Conservation (phyloP, 2,797 vertebrate species). For the Mormyrus hasselquistii region DNA sequence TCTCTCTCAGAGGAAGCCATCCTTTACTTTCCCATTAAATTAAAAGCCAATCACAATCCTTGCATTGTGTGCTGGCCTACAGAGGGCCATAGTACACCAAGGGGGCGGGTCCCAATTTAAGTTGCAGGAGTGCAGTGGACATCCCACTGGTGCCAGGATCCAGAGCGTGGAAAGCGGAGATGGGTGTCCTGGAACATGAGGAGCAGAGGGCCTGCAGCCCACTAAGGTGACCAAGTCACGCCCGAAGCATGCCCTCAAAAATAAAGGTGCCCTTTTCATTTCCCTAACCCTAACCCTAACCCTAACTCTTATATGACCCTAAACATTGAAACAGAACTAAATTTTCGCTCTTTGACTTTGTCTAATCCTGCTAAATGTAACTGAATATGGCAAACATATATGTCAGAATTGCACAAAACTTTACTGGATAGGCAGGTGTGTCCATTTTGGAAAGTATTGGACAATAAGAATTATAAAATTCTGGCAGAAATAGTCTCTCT, state of each 20-base stretch:
- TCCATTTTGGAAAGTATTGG: background rate
- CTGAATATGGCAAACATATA: background rate
- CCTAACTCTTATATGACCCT: background rate
- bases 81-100: slow-evolving; percentile 16
- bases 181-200: slow-evolving; percentile 10
- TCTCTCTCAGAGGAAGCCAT: slow-evolving; percentile 54
- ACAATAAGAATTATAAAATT: background rate
- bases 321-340: background rate
- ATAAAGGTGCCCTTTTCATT: slow-evolving; percentile 36
- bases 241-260: slow-evolving; percentile 36
- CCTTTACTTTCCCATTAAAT: slow-evolving; percentile 50
- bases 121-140: background rate
- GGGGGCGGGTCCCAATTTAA: background rate
- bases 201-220: slow-evolving; percentile 51
- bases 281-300: background rate
- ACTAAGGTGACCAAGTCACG: slow-evolving; percentile 42
- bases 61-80: slow-evolving; percentile 50
- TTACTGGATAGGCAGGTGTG: background rate
- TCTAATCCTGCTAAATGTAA: background rate
- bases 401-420: background rate
- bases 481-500: background rate
- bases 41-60: slow-evolving; percentile 61
- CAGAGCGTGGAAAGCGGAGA: background rate
- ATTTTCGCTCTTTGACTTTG: background rate
- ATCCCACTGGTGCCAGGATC: background rate